A percentile compares a stretch with the other conserved stretches of the same genome.
phyloP scores from a whole-genome alignment of 2,888 invertebrate genomes.

The Parochlus steinenii region DNA sequence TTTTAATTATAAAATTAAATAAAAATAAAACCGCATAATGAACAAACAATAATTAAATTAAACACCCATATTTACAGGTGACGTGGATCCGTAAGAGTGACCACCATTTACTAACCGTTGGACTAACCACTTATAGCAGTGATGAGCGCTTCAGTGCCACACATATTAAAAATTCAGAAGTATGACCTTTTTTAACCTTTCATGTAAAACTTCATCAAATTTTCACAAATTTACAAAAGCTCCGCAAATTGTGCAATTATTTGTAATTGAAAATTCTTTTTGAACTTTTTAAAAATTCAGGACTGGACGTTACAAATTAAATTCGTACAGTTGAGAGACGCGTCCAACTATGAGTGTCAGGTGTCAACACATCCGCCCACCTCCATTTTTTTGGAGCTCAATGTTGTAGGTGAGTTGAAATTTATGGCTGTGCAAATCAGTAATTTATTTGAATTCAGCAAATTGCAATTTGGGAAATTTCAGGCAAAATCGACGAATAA shows the following conservation, averaged over 20 bases:
- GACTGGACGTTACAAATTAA: conserved; percentile 87
- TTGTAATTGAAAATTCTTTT: conserved; percentile 11
- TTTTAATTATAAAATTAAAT: not conserved
- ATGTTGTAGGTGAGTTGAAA: conserved; percentile 65
- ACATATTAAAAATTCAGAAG: conserved; percentile 74
- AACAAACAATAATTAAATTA: no score
- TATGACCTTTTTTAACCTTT: no score
- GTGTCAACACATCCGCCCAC: conserved; percentile 82
- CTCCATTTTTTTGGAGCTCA: conserved; percentile 70
- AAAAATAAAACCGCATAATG: not conserved
- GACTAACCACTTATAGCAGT: conserved; percentile 72
- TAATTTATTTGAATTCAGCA: no score
- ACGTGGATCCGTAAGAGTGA: conserved; percentile 76
- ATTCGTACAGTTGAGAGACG: conserved; percentile 72
- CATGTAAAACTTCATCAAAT: no score
- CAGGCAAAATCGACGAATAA: no score
- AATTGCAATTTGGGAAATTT: not conserved
- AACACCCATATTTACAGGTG: conserved; percentile 37
- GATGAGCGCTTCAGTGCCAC: conserved; percentile 77
- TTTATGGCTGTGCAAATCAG: no score
- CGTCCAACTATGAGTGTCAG: conserved; percentile 70
- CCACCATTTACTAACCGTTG: conserved; percentile 72
- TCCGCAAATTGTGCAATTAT: no score
- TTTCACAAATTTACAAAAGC: no score
- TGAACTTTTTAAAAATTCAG: conserved; percentile 30